A percentile compares a stretch with the other conserved stretches of the same genome.
phyloP scores from a whole-genome alignment of 2,797 vertebrate species.

The Aythya fuligula region DNA sequence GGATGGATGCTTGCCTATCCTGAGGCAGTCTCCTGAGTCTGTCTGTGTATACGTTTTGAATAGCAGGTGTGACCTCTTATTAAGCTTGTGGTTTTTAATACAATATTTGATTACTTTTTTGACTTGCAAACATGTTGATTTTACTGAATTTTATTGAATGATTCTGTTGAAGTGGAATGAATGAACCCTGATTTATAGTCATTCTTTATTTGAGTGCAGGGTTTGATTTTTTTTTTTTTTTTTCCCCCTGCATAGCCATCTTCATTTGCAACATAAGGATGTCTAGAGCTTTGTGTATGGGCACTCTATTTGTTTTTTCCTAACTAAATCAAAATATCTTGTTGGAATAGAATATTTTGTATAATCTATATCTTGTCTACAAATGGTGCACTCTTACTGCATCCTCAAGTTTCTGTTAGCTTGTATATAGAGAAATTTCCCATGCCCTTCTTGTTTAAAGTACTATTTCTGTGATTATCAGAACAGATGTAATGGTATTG shows the following conservation, averaged over 20 bases:
- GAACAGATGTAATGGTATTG: background rate
- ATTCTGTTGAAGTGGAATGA: background rate
- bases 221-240: background rate
- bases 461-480: background rate
- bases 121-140: background rate
- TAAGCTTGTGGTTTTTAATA: background rate
- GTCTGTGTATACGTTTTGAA: background rate
- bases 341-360: background rate
- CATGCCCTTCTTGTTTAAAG: background rate
- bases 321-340: background rate
- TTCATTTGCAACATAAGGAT: background rate
- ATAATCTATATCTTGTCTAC: background rate
- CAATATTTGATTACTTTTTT: background rate
- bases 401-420: background rate
- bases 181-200: background rate
- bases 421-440: background rate
- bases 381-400: background rate
- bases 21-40: background rate
- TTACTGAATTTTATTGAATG: background rate
- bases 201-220: background rate
- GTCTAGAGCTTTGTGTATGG: background rate
- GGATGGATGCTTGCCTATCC: background rate
- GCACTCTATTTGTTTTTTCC: background rate
- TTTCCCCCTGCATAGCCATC: background rate
- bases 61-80: rapidly evolving